These are phyloP conservation scores for Berghia stephanieae DNA, from an alignment of 1,140 invertebrate species.

Conservation along the genomic window DNA sequence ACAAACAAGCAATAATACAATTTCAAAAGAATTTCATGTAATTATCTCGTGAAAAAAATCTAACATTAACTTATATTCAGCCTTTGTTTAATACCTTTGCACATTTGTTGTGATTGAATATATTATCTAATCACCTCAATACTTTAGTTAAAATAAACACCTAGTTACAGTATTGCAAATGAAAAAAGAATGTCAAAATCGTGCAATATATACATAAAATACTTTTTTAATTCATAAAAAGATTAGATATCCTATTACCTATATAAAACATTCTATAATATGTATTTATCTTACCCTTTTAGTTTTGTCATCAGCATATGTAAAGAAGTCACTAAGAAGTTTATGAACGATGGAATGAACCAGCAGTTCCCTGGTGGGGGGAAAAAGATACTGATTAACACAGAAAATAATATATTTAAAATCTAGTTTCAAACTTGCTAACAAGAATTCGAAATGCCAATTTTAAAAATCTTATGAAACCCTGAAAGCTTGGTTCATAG, in stretches of 20 bases:
- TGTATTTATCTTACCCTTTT: slow-evolving; percentile 49
- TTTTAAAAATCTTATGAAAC: background rate
- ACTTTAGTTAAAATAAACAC: too few species aligned
- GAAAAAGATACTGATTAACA: slow-evolving; percentile 11
- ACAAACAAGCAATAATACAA: too few species aligned
- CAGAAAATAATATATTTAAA: background rate
- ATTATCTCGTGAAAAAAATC: too few species aligned
- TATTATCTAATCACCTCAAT: too few species aligned
- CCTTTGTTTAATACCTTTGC: too few species aligned
- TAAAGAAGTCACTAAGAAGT: slow-evolving; percentile 83
- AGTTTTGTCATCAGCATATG: slow-evolving; percentile 73
- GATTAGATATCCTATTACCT: background rate
- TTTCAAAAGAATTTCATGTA: too few species aligned
- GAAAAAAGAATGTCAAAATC: background rate
- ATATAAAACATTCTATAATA: slow-evolving; percentile 4
- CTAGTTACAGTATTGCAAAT: too few species aligned
- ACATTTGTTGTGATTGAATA: too few species aligned
- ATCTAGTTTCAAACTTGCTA: background rate
- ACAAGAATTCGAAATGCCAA: background rate
- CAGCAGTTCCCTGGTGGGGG: slow-evolving; percentile 64
- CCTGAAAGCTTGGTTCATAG: background rate
- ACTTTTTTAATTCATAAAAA: background rate
- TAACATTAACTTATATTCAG: too few species aligned
- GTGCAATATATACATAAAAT: background rate
- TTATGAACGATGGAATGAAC: slow-evolving; percentile 76